Conservation (phyloP, 2,113 vertebrate species). For the Natator depressus region DNA sequence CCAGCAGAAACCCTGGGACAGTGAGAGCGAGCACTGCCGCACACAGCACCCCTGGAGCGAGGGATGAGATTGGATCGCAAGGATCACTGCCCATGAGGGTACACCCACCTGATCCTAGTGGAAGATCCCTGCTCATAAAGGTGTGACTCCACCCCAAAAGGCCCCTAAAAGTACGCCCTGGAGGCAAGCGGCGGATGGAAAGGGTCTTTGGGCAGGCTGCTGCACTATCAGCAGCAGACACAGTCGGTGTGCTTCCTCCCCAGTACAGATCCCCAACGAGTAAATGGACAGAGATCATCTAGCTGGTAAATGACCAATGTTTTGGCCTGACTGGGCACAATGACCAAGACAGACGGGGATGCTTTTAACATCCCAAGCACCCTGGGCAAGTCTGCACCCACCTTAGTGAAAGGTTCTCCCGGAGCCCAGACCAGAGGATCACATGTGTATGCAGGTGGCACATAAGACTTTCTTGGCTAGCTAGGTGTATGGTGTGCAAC, state of each 20-base stretch:
- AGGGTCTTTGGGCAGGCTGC: not conserved
- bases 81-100: not conserved
- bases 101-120: too few species aligned
- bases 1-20: not conserved
- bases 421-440: not conserved
- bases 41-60: accelerated
- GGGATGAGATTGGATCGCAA: not conserved
- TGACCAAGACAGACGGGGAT: not conserved
- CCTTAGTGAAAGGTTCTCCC: not conserved
- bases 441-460: not conserved
- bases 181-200: accelerated
- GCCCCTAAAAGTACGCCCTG: not conserved
- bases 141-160: not conserved
- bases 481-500: accelerated
- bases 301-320: not conserved
- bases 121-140: not conserved
- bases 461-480: not conserved
- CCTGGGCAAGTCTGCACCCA: not conserved
- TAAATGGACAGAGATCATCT: accelerated
- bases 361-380: not conserved
- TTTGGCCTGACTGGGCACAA: accelerated
- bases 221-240: not conserved
- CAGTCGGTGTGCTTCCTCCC: not conserved
- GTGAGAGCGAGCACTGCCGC: accelerated
- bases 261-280: not conserved